phyloP scores from a whole-genome alignment of 2,888 invertebrate genomes.

The Sinhomidia bicolor region DNA sequence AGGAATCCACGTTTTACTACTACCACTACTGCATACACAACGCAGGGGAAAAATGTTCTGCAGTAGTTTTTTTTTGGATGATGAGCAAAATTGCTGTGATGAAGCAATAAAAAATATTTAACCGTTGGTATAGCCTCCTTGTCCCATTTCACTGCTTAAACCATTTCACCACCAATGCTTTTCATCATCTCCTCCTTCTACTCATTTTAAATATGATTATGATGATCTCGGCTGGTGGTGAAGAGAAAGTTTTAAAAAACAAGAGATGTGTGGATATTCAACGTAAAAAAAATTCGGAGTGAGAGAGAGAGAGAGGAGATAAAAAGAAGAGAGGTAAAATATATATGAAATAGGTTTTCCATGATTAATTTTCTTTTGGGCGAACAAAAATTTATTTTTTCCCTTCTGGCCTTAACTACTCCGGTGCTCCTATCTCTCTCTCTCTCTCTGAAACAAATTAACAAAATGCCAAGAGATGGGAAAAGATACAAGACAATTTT shows the following conservation, averaged over 20 bases:
- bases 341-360: conserved; percentile 65
- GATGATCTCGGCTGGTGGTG: conserved; percentile 47
- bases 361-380: conserved; percentile 67
- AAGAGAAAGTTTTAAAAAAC: conserved; percentile 16
- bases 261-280: neutral
- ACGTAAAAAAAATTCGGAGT: conserved; percentile 71
- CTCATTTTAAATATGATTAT: conserved; percentile 68
- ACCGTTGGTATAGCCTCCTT: conserved; percentile 7
- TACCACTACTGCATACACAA: too few species aligned
- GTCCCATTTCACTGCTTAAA: neutral
- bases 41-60: neutral
- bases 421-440: too few species aligned
- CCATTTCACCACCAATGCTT: neutral
- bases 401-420: conserved; percentile 68
- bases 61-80: conserved; percentile 22
- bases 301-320: conserved; percentile 69
- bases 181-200: conserved; percentile 48
- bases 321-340: conserved; percentile 54
- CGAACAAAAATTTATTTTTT: conserved; percentile 66
- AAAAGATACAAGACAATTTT: conserved; percentile 58
- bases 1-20: too few species aligned
- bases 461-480: conserved; percentile 66
- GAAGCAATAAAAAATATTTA: conserved; percentile 39
- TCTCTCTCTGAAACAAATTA: conserved; percentile 74
- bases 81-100: conserved; percentile 31